phyloP scores from a whole-genome alignment of 1,140 invertebrate genomes.

The Pseudomyrmex flavicornis region DNA sequence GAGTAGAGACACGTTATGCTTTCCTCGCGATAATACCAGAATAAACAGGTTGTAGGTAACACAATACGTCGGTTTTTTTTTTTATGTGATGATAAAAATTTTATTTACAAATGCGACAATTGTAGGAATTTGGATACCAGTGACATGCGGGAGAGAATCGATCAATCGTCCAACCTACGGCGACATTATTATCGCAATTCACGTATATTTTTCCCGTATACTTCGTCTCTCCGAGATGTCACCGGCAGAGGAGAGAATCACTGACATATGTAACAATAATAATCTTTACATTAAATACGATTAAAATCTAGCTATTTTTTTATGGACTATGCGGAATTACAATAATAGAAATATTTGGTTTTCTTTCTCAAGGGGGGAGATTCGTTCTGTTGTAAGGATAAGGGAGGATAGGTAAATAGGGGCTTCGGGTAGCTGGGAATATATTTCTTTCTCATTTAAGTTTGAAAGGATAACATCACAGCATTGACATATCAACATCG shows the following conservation, averaged over 20 bases:
- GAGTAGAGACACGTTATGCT: too few species aligned
- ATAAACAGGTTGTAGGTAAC: not conserved
- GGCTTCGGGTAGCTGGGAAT: slow-evolving; percentile 50
- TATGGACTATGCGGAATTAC: slow-evolving; percentile 81
- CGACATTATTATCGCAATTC: slow-evolving; percentile 34
- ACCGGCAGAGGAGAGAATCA: slow-evolving; percentile 79
- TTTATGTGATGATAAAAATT: slow-evolving; percentile 84
- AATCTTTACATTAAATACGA: slow-evolving; percentile 83
- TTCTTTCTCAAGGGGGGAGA: slow-evolving; percentile 53
- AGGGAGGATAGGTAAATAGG: slow-evolving; percentile 26
- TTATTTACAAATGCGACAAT: slow-evolving; percentile 85
- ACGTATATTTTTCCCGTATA: not conserved
- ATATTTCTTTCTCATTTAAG: slow-evolving; percentile 70
- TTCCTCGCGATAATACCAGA: not conserved
- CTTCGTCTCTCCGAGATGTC: slow-evolving; percentile 73
- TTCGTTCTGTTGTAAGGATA: slow-evolving; percentile 53
- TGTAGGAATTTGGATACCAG: slow-evolving; percentile 83
- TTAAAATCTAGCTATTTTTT: slow-evolving; percentile 79
- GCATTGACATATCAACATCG: slow-evolving; percentile 84
- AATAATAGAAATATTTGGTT: slow-evolving; percentile 74
- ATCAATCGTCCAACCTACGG: slow-evolving; percentile 40
- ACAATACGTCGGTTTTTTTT: not conserved
- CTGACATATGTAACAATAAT: slow-evolving; percentile 81
- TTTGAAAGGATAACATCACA: slow-evolving; percentile 84
- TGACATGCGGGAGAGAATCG: slow-evolving; percentile 79